A percentile compares a stretch with the other conserved stretches of the same genome.
These are phyloP conservation scores for Bos javanicus DNA, from an alignment of 2,113 vertebrate genomes.

Conservation along the genomic window DNA sequence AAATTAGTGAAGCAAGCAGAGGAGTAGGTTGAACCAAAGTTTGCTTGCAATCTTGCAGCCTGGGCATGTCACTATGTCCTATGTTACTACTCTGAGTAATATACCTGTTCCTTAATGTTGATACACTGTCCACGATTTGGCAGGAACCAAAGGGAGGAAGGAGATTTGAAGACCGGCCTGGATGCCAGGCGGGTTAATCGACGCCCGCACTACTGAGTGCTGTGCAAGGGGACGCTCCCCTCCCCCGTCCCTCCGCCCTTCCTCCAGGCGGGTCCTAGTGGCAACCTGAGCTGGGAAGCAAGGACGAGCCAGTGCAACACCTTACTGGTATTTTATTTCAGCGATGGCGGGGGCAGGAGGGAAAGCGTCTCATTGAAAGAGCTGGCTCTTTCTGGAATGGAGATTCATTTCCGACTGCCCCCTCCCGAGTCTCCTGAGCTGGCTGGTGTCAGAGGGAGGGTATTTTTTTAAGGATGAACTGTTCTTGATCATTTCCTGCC, in stretches of 20 bases:
- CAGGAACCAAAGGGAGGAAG: not conserved
- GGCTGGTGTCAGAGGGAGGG: not conserved
- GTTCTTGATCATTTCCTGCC: conserved; percentile 41
- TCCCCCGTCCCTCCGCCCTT: not conserved
- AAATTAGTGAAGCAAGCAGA: not conserved
- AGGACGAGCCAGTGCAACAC: not conserved
- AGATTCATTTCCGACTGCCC: not conserved
- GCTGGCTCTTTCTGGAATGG: not conserved
- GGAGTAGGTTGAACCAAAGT: not conserved
- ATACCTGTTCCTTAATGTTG: not conserved
- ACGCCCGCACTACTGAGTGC: rapidly evolving
- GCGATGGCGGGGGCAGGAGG: not conserved
- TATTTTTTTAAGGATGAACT: conserved; percentile 60
- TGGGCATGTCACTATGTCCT: not conserved
- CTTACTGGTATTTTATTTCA: not conserved
- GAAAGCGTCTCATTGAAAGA: not conserved
- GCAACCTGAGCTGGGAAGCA: not conserved
- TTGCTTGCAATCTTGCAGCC: not conserved
- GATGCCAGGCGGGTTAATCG: not conserved
- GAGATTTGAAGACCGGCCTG: not conserved
- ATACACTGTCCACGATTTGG: not conserved
- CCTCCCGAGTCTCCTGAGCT: not conserved
- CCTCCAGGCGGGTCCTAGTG: not conserved
- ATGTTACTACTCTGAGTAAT: not conserved
- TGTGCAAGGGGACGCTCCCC: not conserved